Percentiles rank a stretch among this genome's conserved stretches.
Evolutionary conservation across 2,888 invertebrate species (phyloP).

Genomic region (Diarsia mendica): DNA sequence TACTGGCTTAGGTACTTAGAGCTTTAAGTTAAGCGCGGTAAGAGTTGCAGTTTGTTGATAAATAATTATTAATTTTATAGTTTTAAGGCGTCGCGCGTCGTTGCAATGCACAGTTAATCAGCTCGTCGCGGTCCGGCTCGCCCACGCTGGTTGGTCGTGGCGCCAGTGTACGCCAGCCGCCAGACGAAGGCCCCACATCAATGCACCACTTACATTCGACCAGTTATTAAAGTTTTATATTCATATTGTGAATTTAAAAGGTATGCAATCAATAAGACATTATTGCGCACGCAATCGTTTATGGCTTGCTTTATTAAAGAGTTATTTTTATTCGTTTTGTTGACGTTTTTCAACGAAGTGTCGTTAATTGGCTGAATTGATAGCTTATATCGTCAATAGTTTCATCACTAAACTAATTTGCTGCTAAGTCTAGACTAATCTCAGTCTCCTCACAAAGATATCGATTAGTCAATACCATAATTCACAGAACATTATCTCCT

Average conservation of each 20-base stretch:
- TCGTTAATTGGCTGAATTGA: constrained; percentile 20
- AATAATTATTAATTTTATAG: constrained; percentile 75
- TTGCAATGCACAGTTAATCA: constrained; percentile 82
- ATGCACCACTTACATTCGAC: constrained; percentile 72
- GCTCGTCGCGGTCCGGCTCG: constrained; percentile 78
- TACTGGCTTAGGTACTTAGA: constrained; percentile 41
- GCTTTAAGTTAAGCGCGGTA: constrained; percentile 50
- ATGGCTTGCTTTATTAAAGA: constrained; percentile 25
- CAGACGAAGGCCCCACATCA: constrained; percentile 71
- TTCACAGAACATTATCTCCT: constrained; percentile 40
- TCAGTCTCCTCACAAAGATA: constrained; percentile 11
- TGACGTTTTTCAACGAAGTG: constrained; percentile 1
- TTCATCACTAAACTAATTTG: constrained; percentile 9
- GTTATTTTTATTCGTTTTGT: constrained; percentile 4
- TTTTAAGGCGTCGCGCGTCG: constrained; percentile 74
- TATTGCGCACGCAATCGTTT: constrained; percentile 38
- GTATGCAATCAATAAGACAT: constrained; percentile 58
- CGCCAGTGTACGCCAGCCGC: constrained; percentile 69
- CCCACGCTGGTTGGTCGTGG: constrained; percentile 78
- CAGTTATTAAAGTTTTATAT: constrained; percentile 70
- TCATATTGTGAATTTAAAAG: constrained; percentile 66
- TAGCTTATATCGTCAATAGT: constrained; percentile 1
- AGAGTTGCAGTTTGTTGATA: constrained; percentile 57
- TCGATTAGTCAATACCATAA: constrained; percentile 22
- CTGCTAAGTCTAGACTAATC: background rate